phyloP scores from a whole-genome alignment of 2,113 vertebrate genomes.

The Daubentonia madagascariensis region DNA sequence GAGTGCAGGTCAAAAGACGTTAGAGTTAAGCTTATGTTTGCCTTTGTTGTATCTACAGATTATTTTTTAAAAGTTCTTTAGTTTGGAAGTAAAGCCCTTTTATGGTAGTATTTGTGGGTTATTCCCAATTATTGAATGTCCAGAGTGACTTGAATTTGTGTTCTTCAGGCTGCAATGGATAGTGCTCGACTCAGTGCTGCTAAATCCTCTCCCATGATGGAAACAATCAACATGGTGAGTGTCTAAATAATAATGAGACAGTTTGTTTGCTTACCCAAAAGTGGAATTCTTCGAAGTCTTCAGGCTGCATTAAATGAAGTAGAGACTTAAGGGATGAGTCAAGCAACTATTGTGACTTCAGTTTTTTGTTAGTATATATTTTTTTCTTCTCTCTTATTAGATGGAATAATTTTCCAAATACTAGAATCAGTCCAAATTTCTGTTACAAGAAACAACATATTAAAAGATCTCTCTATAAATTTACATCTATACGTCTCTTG shows the following conservation, averaged over 20 bases:
- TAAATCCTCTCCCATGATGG: conserved; percentile 99
- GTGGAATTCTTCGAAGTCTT: background rate
- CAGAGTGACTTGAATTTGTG: background rate
- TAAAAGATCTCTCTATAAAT: background rate
- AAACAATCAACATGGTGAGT: conserved; percentile 97
- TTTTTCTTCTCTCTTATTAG: background rate
- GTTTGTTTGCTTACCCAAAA: background rate
- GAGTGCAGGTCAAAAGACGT: background rate
- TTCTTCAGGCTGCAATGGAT: conserved; percentile 92
- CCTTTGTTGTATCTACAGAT: background rate
- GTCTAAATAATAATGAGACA: background rate
- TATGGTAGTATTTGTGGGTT: background rate
- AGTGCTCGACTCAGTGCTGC: conserved; percentile 96
- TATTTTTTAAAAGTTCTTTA: background rate
- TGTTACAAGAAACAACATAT: background rate
- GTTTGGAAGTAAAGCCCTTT: background rate
- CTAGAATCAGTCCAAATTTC: background rate
- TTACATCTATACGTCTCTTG: background rate
- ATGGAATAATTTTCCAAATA: background rate
- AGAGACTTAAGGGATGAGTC: background rate
- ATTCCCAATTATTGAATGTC: background rate
- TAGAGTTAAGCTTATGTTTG: background rate
- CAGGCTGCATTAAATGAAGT: background rate
- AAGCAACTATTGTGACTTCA: background rate
- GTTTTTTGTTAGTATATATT: background rate